These are phyloP conservation scores for Sula dactylatra DNA, from an alignment of 2,113 vertebrate species.

Conservation along the genomic window DNA sequence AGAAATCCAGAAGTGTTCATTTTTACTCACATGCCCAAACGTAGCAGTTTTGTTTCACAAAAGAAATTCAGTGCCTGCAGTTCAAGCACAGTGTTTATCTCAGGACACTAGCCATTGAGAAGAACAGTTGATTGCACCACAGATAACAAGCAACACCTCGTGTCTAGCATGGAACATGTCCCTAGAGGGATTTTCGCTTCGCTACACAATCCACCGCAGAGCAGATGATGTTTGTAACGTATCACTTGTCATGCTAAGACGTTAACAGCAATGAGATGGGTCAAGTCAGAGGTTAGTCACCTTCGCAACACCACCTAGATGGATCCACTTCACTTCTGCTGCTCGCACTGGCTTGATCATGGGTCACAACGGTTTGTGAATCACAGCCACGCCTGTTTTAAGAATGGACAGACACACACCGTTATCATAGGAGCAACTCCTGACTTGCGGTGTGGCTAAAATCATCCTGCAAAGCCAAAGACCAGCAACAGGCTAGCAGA, in stretches of 20 bases:
- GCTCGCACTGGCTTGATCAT: neutral
- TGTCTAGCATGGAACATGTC: conserved; percentile 9
- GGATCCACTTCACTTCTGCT: conserved; percentile 42
- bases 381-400: conserved; percentile 88
- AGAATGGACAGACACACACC: neutral
- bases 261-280: conserved; percentile 13
- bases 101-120: conserved; percentile 22
- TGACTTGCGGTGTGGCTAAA: neutral
- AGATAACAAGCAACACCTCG: conserved; percentile 50
- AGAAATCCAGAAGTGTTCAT: conserved; percentile 39
- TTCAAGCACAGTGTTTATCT: conserved; percentile 38
- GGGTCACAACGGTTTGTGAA: conserved; percentile 91
- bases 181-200: conserved; percentile 3
- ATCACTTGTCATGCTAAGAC: neutral
- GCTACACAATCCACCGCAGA: neutral
- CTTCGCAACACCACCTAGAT: conserved; percentile 10
- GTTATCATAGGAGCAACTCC: neutral
- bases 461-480: neutral
- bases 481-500: neutral
- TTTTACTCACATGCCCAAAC: conserved; percentile 25
- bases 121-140: conserved; percentile 61
- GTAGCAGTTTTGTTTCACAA: conserved; percentile 28
- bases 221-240: neutral
- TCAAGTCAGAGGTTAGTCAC: neutral
- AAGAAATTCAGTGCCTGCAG: conserved; percentile 30